Evolutionary conservation across 2,797 vertebrate genomes (phyloP), one percentile per base, ranked within the genome.

Genomic region (Xenentodon cancila): DNA sequence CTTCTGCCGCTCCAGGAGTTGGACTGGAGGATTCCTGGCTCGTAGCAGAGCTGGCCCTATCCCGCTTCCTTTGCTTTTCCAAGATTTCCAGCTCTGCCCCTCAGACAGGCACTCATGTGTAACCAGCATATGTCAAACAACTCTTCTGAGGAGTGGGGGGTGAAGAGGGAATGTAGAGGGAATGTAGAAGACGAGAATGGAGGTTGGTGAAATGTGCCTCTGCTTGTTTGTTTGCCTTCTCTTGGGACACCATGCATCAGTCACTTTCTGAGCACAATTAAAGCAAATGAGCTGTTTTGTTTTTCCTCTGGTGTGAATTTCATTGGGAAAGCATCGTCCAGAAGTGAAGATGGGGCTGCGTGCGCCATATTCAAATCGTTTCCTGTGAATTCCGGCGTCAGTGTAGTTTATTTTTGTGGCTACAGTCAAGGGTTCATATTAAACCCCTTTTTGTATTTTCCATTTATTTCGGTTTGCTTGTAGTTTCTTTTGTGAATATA

Each of bases 71-170:
- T 70, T 64, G 68, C 59, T 64, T 64, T 81, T 64, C 73, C 47
- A 47, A 19, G 47, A 79, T 73, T 77, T 73, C 64, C 81, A 43
- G 51, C 75, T 65, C 69, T 73, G 78, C 86, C 80, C 64, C 82
- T 92, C 90, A 87, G 51, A 85, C 53, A 77, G 77, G 84, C 86
- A 63, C 68, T 90, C 84, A 85, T 87, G 88, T 91, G 88, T 83
- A 68, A 79, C 90, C 72, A 87, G 85, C 84, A 90, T 86, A 88
- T 91, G 90, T 88, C 86, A 80, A 83, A 86, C 88, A 88, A 76
- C 68, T 71, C 88, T 79, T 68, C 30, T 49, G 82, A 81, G 85
- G 58, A 59, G 67, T 53, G 19, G 48, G 22, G 64, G 46, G 50
- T 32, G 70, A 59, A n/a, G 59, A 66, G 50, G 44, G 42, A 17